Evolutionary conservation across 2,113 vertebrate species (phyloP).

Genomic region (Carassius gibelio): DNA sequence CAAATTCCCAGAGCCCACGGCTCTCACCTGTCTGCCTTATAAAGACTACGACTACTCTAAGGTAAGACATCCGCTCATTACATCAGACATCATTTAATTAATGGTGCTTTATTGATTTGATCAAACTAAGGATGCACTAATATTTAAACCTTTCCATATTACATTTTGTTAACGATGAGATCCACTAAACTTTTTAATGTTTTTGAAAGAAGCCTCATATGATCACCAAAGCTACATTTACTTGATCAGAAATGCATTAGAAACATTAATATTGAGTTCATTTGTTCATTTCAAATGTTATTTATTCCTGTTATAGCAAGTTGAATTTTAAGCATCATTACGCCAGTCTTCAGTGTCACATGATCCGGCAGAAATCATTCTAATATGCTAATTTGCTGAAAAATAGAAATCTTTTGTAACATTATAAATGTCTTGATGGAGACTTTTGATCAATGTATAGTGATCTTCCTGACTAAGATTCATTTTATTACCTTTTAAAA

Average conservation of each 20-base stretch:
- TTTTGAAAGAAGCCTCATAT: neutral
- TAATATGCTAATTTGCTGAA: neutral
- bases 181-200: neutral
- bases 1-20: slow-evolving; percentile 83
- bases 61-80: slow-evolving; percentile 69
- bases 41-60: slow-evolving; percentile 91
- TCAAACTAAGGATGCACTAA: no score
- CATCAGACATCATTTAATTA: neutral
- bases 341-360: neutral
- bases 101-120: no score
- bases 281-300: neutral
- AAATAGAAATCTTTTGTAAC: no score
- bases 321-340: no score
- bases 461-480: no score
- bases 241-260: no score
- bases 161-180: neutral
- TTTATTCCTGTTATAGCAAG: neutral
- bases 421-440: no score
- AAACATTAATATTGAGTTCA: neutral
- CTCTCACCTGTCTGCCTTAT: slow-evolving; percentile 86
- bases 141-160: neutral
- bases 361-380: neutral
- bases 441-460: no score
- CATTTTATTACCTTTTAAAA: no score
- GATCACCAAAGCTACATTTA: neutral